Evolutionary conservation across 2,888 invertebrate genomes (phyloP), one percentile per base, ranked within the genome.

Genomic region (Aproaerema taeniolella): DNA sequence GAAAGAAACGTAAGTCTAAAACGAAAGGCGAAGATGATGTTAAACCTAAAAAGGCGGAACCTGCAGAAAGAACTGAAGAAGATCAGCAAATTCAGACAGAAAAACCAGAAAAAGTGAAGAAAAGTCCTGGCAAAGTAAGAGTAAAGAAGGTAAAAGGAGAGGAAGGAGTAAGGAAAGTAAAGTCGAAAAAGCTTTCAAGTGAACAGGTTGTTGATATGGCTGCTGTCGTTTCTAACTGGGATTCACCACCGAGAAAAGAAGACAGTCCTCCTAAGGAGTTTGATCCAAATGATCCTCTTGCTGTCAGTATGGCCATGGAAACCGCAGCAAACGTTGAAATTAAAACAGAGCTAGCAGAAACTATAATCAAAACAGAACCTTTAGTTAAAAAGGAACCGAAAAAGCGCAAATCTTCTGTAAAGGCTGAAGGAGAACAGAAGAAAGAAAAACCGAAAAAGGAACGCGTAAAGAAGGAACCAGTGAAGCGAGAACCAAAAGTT

Each of bases 181-280:
- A 76, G 38, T 43, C 67, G 0, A 82, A 82, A 47, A 80, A 81
- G 38, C 41, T 83, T 1, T 79, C 83, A 0, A 58, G 57, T 7
- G 74, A 77, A 37, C 67, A 85, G 49, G 43, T 83, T 0, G 61
- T 75, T 40, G 57, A 60, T 10, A 74, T 83, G 78, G 68, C 72
- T 4, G 71, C 71, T 17, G 54, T 74, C 1, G 42, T 83, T 1
- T 74, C 79, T 1, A 74, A 65, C 39, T 85, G 80, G 77, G 76
- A 82, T 1, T 77, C 83, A 0, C 78, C 77, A 2, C 74, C 77
- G 1, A 76, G 79, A 39, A 49, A 47, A 3, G 61, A 66, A 20
- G 67, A 64, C 24, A 39, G 39, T 34, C 43, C 39, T 20, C 6
- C 34, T 13, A 13, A 39, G 34, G 53, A 54, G 26, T 47, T 54